Base-by-base conservation (phyloP, 2,113 vertebrate species). In the Notiomystis cincta region DNA sequence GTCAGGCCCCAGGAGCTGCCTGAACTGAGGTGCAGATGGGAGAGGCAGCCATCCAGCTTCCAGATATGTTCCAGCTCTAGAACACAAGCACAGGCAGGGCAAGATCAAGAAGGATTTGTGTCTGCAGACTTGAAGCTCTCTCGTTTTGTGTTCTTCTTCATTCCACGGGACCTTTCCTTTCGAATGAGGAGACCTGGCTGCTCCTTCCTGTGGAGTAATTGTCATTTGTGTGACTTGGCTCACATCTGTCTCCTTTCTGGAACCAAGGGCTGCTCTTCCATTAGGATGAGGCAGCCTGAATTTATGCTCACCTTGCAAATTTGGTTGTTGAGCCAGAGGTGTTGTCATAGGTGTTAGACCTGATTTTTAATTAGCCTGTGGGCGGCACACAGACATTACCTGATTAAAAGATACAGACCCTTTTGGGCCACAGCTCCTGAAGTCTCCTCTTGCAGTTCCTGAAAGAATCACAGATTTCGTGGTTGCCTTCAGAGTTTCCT, bases 321-420 rank as follows among this genome's bases (percentile, higher is more conserved):
- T 25, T 47, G 61, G 45, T 54, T 86, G 22, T 54, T 80, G 54
- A 65, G 31, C 48, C 48, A 65, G 48, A 64, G 48, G 31, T 58
- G 76, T 77, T 77, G 54, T 40, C 90, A 73, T 22, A 81, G 93
- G 77, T 33, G 77, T 75, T 71, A 48, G 65, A 76, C 89, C 82
- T 73, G 64, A 44, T 93, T 92, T 90, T 86, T 91, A 95, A 91
- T 89, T 53, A 71, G 31, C 10, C n/a, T 0, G 40, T 84, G 89
- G 91, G 87, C 2, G 61, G 87, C 53, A 67, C 19, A 10, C 72
- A 83, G 71, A 45, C 9, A 2, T 67, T 16, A 13, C 37, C 7
- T 15, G 73, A 67, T 37, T 25, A 37, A 57, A 64, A 76, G 62
- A 75, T 85, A 35, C 7, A n/a, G 50, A 54, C 17, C 25, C 65